These are phyloP conservation scores for Pogonocichla stellata DNA, from an alignment of 2,113 vertebrate genomes.

Conservation along the genomic window DNA sequence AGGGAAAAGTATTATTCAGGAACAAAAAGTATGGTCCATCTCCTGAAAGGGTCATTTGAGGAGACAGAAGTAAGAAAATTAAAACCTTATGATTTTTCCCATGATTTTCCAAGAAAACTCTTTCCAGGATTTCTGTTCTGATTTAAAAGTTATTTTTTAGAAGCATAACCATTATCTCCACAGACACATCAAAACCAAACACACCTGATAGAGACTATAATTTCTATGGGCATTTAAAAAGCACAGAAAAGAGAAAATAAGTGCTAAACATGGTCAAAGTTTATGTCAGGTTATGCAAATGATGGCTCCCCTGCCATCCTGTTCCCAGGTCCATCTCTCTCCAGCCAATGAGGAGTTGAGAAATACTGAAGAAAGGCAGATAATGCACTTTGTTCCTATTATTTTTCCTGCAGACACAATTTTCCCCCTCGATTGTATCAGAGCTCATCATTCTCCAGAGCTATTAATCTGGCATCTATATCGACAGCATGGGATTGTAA, in stretches of 20 bases:
- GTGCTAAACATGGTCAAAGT: background rate
- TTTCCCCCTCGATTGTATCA: background rate
- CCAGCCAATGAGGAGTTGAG: background rate
- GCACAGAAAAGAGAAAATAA: background rate
- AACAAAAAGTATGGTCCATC: background rate
- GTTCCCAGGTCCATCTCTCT: background rate
- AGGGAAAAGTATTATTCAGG: background rate
- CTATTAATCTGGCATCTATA: slow-evolving; percentile 28
- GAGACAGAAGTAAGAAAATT: background rate
- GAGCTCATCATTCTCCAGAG: slow-evolving; percentile 16
- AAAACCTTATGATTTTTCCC: background rate
- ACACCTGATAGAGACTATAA: background rate
- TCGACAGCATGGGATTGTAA: background rate
- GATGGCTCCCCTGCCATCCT: background rate
- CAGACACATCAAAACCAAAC: background rate
- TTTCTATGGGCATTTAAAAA: background rate
- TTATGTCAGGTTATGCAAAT: background rate
- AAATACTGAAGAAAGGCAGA: background rate
- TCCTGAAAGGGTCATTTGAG: background rate
- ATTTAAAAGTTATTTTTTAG: background rate
- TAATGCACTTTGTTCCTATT: background rate
- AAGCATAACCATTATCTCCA: background rate
- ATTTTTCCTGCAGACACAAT: background rate
- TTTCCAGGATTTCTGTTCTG: background rate
- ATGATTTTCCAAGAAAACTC: background rate